A percentile compares a stretch with the other conserved stretches of the same genome.
Evolutionary conservation across 2,888 invertebrate genomes (phyloP).

Genomic region (Graphium colonna): DNA sequence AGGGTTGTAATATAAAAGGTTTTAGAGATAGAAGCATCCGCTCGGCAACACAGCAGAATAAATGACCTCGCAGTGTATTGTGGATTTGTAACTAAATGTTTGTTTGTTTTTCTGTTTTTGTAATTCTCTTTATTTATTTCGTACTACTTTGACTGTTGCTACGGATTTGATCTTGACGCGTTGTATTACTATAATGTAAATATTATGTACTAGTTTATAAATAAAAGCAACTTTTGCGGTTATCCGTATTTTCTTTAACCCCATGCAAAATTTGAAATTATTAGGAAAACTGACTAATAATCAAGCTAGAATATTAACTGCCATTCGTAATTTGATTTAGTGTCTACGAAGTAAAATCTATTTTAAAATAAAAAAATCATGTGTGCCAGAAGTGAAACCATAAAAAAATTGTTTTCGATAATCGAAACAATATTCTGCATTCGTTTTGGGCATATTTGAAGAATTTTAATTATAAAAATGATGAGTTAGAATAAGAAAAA

Average conservation of each 20-base stretch:
- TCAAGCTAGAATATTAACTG: too few species aligned
- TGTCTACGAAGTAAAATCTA: too few species aligned
- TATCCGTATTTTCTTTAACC: constrained; percentile 29
- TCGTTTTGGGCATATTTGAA: too few species aligned
- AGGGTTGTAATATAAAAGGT: constrained; percentile 11
- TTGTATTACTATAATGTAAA: constrained; percentile 75
- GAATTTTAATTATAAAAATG: too few species aligned
- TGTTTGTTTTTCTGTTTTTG: constrained; percentile 28
- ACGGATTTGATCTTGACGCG: constrained; percentile 76
- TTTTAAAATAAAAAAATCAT: too few species aligned
- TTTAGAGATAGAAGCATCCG: constrained; percentile 32
- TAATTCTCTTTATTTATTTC: constrained; percentile 52
- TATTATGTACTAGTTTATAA: constrained; percentile 61
- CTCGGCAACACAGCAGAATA: constrained; percentile 45
- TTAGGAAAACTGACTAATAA: too few species aligned
- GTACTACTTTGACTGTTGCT: constrained; percentile 75
- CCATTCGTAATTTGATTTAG: too few species aligned
- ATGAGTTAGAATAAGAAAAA: too few species aligned
- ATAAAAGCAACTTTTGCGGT: constrained; percentile 71
- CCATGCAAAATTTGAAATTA: too few species aligned
- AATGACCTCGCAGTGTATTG: constrained; percentile 47
- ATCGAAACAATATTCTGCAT: too few species aligned
- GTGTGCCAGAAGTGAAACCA: too few species aligned
- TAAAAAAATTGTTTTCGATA: too few species aligned
- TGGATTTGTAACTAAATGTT: constrained; percentile 27